Conservation (phyloP, 1,140 invertebrate genomes). For the Galendromus occidentalis region DNA sequence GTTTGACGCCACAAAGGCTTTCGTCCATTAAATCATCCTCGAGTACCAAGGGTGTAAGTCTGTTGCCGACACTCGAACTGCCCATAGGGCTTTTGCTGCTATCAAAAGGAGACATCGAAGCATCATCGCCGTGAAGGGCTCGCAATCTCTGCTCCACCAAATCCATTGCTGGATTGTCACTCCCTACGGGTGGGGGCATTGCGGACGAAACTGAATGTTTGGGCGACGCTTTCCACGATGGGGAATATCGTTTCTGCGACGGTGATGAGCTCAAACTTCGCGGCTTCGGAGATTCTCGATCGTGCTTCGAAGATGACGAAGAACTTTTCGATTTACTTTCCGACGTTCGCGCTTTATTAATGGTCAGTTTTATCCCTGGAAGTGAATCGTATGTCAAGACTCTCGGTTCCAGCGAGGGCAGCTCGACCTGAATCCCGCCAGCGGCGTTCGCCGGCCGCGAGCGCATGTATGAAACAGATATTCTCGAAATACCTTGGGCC, state of each 20-base stretch:
- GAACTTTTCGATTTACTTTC: background rate
- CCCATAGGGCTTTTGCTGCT: background rate
- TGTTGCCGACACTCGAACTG: background rate
- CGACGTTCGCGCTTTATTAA: constrained; percentile 3
- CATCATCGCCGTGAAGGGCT: constrained; percentile 1
- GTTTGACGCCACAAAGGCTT: background rate
- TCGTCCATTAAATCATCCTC: constrained; percentile 4
- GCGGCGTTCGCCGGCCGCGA: too few relatives aligned
- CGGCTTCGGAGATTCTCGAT: constrained; percentile 6
- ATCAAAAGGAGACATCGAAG: background rate
- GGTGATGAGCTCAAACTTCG: background rate
- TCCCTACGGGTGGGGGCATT: background rate
- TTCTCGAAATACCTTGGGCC: background rate
- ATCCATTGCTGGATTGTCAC: background rate
- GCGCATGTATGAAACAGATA: too few relatives aligned
- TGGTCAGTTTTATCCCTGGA: background rate
- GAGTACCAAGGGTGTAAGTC: background rate
- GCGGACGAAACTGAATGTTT: background rate
- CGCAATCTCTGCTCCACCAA: background rate
- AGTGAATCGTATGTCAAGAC: too few relatives aligned
- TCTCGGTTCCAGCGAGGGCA: too few relatives aligned
- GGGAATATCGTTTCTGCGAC: background rate
- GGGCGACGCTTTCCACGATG: background rate
- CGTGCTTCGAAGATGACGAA: constrained; percentile 6
- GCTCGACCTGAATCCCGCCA: too few relatives aligned